Conservation (phyloP, 2,888 invertebrate genomes). For the Drosophila atroscutellata region DNA sequence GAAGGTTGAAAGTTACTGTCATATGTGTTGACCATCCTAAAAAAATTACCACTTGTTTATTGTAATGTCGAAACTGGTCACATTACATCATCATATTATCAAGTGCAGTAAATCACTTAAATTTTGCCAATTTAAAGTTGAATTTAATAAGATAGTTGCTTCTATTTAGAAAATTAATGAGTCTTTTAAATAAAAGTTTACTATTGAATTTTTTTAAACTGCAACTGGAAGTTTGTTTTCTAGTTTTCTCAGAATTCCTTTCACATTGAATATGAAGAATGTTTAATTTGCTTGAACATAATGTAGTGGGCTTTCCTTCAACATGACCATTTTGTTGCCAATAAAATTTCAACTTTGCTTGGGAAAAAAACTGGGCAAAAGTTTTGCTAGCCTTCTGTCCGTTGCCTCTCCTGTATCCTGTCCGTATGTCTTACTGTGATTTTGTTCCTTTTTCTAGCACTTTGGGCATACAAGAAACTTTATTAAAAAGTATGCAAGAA, state of each 20-base stretch:
- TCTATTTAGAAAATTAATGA: not conserved
- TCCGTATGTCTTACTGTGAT: constrained; percentile 18
- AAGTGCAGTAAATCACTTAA: not conserved
- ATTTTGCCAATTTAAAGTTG: not conserved
- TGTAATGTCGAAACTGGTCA: not conserved
- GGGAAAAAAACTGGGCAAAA: constrained; percentile 41
- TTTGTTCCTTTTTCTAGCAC: constrained; percentile 57
- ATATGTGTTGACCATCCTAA: not conserved
- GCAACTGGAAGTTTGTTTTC: not conserved
- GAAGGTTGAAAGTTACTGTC: no score
- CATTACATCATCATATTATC: no score
- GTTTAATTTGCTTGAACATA: constrained; percentile 43
- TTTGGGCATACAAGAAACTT: constrained; percentile 74
- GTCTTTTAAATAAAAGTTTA: not conserved
- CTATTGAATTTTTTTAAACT: not conserved
- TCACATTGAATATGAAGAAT: constrained; percentile 29
- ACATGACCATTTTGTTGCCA: constrained; percentile 64
- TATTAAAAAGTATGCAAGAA: constrained; percentile 75
- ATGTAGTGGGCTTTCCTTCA: constrained; percentile 39
- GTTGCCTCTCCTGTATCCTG: constrained; percentile 3
- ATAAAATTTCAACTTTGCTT: constrained; percentile 58
- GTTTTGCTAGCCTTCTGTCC: constrained; percentile 42
- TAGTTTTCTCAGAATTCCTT: not conserved
- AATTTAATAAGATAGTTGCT: no score
- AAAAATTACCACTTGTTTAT: rapidly evolving